Evolutionary conservation across 2,888 invertebrate genomes (phyloP), one percentile per base, ranked within the genome.

Genomic region (Byasa hedistus): DNA sequence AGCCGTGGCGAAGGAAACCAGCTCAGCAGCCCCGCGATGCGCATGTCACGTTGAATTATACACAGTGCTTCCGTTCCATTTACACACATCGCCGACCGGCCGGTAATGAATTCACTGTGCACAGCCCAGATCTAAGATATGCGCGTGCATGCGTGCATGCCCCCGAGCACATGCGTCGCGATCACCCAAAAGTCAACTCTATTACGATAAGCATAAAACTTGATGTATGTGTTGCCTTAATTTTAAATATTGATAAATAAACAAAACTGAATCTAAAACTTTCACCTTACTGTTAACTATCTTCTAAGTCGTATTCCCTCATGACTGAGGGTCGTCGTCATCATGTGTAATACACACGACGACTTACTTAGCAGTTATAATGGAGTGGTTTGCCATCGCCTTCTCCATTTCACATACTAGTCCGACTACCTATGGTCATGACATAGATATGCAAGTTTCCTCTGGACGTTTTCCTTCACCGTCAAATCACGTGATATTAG

Each of bases 41-140:
- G 61, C 73, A 73, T 80, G 84, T 81, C 79, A 80, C 79, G 73
- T 76, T 76, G 77, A 75, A 78, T 83, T 83, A 83, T 83, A 82
- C 82, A 80, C 78, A 74, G 71, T 71, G 82, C 84, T 89, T 89
- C 90, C 90, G 90, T 89, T 89, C 89, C 80, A 86, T 85, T 89
- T 88, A 85, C 87, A 89, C 85, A 87, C 80, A 86, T 85, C 83
- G 75, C 75, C 74, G 72, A 72, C 73, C 71, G 71, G 69, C 72
- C 68, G 76, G 79, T 89, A 89, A 90, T 90, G 84, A 89, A 89
- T 89, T 86, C 89, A 87, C 84, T 78, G 75, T 76, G 77, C 78
- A 78, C 81, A 82, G 81, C 78, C 75, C 76, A 85, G 89, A 88
- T 90, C 83, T 74, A 84, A 84, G 88, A 90, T 90, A 90, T 83